A percentile compares a stretch with the other conserved stretches of the same genome.
These are phyloP conservation scores for Lepas anatifera DNA, from an alignment of 2,888 invertebrate genomes.

Conservation along the genomic window DNA sequence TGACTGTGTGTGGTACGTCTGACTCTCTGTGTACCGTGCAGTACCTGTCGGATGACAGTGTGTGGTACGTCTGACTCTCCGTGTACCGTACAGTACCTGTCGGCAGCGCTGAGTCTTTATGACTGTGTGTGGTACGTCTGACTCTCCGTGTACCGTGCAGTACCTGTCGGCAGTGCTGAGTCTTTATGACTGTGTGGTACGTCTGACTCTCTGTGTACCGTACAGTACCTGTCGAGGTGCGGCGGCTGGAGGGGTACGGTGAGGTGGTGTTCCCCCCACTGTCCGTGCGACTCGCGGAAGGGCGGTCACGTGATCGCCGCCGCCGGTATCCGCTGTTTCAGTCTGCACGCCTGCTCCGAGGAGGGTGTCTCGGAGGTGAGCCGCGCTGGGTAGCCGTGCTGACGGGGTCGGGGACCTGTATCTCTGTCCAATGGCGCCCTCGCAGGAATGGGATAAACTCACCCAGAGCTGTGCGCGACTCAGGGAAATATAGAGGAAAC, in stretches of 20 bases:
- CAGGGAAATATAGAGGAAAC: too few species aligned
- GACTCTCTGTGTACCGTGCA: too few species aligned
- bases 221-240: constrained; percentile 65
- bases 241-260: constrained; percentile 82
- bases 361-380: constrained; percentile 59
- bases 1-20: neutral
- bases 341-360: constrained; percentile 70
- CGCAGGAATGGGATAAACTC: too few species aligned
- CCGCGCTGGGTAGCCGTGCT: neutral
- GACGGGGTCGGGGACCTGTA: neutral
- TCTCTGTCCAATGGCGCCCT: too few species aligned
- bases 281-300: constrained; percentile 78
- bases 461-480: too few species aligned
- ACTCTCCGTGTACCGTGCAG: too few species aligned
- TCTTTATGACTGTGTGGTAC: neutral
- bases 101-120: too few species aligned
- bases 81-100: too few species aligned
- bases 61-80: too few species aligned
- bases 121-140: too few species aligned
- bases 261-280: constrained; percentile 89
- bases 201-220: neutral
- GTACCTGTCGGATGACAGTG: too few species aligned
- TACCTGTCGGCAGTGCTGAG: too few species aligned
- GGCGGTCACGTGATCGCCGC: constrained; percentile 71
- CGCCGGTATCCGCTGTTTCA: constrained; percentile 50